Percentiles rank a stretch among this genome's conserved stretches.
Conservation (phyloP, 2,888 invertebrate genomes). For the Eilema sororculum region DNA sequence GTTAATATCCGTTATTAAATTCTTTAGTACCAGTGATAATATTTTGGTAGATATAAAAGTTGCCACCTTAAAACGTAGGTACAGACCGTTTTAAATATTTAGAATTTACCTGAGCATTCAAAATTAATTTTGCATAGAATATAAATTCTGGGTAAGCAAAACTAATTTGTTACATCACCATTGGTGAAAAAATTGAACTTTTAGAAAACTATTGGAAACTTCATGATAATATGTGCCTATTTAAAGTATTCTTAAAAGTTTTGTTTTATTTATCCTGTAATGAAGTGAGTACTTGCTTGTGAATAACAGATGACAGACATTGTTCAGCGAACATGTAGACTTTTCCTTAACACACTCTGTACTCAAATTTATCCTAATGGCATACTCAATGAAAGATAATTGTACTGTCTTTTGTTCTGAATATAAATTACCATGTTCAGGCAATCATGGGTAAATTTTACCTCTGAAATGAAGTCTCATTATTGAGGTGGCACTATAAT, state of each 20-base stretch:
- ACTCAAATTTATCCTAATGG: slow-evolving; percentile 28
- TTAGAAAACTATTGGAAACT: too few species aligned
- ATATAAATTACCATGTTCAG: slow-evolving; percentile 27
- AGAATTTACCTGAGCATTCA: neutral
- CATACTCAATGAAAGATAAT: slow-evolving; percentile 43
- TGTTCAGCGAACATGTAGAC: neutral
- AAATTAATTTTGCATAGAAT: neutral
- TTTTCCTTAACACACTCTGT: slow-evolving; percentile 22
- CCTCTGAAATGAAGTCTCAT: neutral
- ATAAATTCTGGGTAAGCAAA: neutral
- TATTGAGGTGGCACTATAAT: neutral
- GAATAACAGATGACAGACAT: neutral
- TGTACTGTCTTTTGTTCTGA: slow-evolving; percentile 43
- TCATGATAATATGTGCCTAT: neutral
- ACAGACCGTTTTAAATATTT: neutral
- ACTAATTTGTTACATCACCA: too few species aligned
- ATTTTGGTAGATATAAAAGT: too few species aligned
- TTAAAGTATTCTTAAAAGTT: neutral
- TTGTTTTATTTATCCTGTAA: slow-evolving; percentile 1
- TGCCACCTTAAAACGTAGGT: too few species aligned
- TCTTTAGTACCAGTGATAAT: too few species aligned
- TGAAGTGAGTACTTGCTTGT: neutral
- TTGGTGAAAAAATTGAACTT: neutral
- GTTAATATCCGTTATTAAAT: too few species aligned
- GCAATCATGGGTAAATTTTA: slow-evolving; percentile 31